Base-by-base conservation (phyloP, 2,797 vertebrate genomes). In the Tolypeutes matacus region DNA sequence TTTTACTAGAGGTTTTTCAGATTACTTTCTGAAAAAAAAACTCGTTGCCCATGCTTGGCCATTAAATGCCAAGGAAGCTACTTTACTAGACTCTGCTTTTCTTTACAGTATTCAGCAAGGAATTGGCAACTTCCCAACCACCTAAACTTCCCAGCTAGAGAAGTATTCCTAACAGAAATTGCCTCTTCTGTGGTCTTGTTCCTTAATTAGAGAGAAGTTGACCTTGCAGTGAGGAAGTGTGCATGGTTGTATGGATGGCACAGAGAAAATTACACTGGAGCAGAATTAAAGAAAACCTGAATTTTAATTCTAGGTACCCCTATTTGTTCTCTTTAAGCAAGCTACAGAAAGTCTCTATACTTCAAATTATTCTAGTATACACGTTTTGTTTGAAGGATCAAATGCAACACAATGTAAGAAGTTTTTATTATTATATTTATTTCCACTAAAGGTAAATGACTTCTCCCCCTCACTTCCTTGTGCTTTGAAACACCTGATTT, bases 281-380 rank as follows among this genome's bases (percentile, higher is more conserved):
- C 14, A 81, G 56, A 93, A 60, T 21, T 86, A 89, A 89, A 72
- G 62, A 73, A 75, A 81, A 76, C 17, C 34, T 84, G 23, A 69
- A 53, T 67, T 84, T 51, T 31, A 64, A 29, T 11, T 7, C 29
- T 31, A 34, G 20, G 7, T 13, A 23, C 7, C 34, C 25, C 31
- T 29, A 21, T 42, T 81, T 39, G 21, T 64, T 86, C 31, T 82
- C 86, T 91, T 65, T 64, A 72, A 82, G 21, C 4, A 93, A 93
- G 76, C 29, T 46, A 51, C 29, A 49, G 39, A 84, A 60, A 73
- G 70, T 88, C n/a, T 87, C 76, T 82, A 39, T 56, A 18, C 31
- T 60, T 89, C 78, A 83, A 56, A 94, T 72, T 46, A 56, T 15
- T 90, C 25, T 27, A 39, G 29, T 6, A 69, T 1, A 23, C 5